Evolutionary conservation across 2,888 invertebrate genomes (phyloP), one percentile per base, ranked within the genome.

Genomic region (Drosophila atripex): DNA sequence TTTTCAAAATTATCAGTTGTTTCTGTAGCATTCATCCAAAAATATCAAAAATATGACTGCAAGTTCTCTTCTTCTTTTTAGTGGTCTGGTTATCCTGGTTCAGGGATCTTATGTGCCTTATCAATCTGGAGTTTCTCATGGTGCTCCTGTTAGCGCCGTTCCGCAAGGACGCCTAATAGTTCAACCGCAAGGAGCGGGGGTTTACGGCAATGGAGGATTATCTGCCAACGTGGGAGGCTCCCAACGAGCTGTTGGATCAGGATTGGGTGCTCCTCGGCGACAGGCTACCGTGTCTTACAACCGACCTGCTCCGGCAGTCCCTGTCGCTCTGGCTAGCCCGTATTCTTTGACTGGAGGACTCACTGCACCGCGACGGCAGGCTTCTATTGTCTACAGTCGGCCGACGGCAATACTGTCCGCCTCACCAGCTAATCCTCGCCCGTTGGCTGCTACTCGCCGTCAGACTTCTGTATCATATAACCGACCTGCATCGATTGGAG

Each of bases 161-260:
- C 11, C 58, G 7, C 28, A 57, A 14, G 59, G 45, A 12, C 18
- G 21, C 8, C 25, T n/a, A 18, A 21, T 23, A 16, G 16, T 21
- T 3, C 45, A 45, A 21, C 12, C 54, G 2, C 35, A 25, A 0
- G 58, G 59, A 1, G 45, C 59, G 6, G 45, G 2, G 6, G 45
- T 4, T 14, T 30, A 57, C 18, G 35, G 45, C 11, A 57, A 58
- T 46, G 58, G 58, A 9, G 32, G 56, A 25, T 12, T 35, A n/a
- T 3, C 45, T 1, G 11, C 18, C 14, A 45, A 58, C 12, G 12
- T 57, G 18, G 43, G 18, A 16, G 56, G 25, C 23, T 1, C 25
- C 25, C 56, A 55, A 18, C 32, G 38, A 3, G 23, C 21, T n/a
- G 23, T 52, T 25, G 25, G 52, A 25, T 39, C 52, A 1, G 52